A percentile compares a stretch with the other conserved stretches of the same genome.
Conservation (phyloP, 2,797 vertebrate species). For the Manis pentadactyla region DNA sequence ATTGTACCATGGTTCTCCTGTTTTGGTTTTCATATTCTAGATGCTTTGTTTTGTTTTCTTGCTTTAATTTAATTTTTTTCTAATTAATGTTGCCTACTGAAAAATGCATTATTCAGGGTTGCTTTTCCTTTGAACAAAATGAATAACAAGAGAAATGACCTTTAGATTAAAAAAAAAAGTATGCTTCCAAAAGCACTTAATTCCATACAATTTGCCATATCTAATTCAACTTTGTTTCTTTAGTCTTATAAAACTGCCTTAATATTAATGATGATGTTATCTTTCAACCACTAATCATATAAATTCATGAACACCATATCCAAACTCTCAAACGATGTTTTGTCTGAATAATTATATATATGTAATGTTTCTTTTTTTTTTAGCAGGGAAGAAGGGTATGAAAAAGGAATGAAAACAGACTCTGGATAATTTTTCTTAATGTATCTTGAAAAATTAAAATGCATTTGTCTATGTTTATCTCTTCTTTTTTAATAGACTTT, state of each 20-base stretch:
- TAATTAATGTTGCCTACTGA: background rate
- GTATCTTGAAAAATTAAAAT: background rate
- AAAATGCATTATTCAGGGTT: conserved; percentile 11
- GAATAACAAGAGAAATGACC: conserved; percentile 11
- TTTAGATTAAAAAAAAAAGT: background rate
- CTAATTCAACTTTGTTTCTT: conserved; percentile 60
- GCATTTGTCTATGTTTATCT: background rate
- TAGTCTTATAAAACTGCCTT: conserved; percentile 60
- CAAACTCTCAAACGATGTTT: background rate
- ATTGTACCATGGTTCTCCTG: background rate
- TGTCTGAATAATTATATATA: background rate
- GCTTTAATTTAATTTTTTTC: background rate
- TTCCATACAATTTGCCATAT: conserved; percentile 55
- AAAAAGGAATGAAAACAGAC: background rate
- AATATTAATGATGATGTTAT: conserved; percentile 67
- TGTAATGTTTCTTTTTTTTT: background rate
- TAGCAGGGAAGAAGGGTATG: background rate
- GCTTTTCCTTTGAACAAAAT: conserved; percentile 43
- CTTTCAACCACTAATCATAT: background rate
- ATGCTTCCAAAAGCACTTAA: conserved; percentile 60
- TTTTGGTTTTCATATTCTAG: background rate
- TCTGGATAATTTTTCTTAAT: background rate
- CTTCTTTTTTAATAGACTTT: background rate
- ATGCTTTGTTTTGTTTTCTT: background rate
- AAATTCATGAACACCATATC: background rate